phyloP scores from a whole-genome alignment of 2,888 invertebrate species.

The Euplagia quadripunctaria region DNA sequence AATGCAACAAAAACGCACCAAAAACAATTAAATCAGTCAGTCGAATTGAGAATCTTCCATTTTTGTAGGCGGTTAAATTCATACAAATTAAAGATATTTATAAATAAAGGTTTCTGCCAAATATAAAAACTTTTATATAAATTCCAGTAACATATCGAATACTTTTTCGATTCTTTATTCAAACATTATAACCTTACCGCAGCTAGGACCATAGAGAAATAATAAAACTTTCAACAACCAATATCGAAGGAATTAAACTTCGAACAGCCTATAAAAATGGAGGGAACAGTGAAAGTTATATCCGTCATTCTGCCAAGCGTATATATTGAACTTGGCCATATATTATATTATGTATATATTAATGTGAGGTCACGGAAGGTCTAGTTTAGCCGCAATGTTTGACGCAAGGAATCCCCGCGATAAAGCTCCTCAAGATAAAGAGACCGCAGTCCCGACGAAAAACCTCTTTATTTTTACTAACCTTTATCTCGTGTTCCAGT shows the following conservation, averaged over 20 bases:
- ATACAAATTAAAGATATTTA: neutral
- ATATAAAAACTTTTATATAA: neutral
- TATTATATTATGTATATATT: conserved; percentile 5
- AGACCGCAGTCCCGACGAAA: conserved; percentile 11
- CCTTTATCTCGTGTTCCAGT: conserved; percentile 1
- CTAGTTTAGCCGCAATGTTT: conserved; percentile 17
- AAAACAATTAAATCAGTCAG: neutral
- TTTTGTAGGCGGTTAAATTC: neutral
- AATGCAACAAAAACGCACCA: neutral
- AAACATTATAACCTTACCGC: conserved; percentile 10
- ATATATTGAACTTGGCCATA: conserved; percentile 16
- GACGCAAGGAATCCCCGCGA: conserved; percentile 21
- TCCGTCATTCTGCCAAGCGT: conserved; percentile 25
- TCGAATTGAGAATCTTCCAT: neutral
- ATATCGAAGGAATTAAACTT: conserved; percentile 27
- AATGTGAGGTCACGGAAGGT: conserved; percentile 28
- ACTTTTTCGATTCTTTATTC: conserved; percentile 4
- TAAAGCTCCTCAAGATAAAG: conserved; percentile 31
- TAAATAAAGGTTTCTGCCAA: neutral
- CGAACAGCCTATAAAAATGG: conserved; percentile 30
- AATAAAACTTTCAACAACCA: conserved; percentile 40
- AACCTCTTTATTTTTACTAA: conserved; percentile 9
- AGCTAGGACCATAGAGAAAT: conserved; percentile 19
- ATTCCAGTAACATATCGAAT: neutral
- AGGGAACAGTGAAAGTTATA: conserved; percentile 33